Conservation (phyloP, 53 echinoderm and acorn worm species). For the Mesocentrotus franciscanus region DNA sequence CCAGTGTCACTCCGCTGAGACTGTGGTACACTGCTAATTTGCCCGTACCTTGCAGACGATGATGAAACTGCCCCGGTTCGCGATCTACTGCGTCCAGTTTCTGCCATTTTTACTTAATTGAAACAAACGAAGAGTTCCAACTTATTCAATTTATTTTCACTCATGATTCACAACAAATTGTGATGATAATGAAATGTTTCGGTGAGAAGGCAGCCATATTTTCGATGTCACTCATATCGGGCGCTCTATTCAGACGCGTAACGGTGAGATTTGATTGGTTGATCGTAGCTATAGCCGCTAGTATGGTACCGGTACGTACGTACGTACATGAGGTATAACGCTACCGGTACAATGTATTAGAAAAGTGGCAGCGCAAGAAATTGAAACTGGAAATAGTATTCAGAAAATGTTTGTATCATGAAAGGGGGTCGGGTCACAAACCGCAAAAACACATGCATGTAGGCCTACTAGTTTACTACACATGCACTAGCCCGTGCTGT, state of each 20-base stretch:
- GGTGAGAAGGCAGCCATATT: not conserved
- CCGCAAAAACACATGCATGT: no score
- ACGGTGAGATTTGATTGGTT: conserved; percentile 62
- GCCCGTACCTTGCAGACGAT: conserved; percentile 46
- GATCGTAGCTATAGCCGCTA: not conserved
- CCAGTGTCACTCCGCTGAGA: conserved; percentile 45
- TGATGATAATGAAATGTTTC: not conserved
- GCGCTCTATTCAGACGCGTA: conserved; percentile 60
- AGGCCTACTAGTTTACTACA: no score
- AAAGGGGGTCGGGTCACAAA: no score
- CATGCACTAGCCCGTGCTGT: no score
- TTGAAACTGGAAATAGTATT: no score
- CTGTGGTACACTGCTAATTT: not conserved
- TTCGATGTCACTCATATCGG: conserved; percentile 56
- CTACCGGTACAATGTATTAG: no score
- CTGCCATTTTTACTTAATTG: conserved; percentile 36
- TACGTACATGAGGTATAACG: no score
- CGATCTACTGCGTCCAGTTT: conserved; percentile 2
- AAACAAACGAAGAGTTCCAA: not conserved
- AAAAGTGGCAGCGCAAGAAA: no score
- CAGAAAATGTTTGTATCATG: no score
- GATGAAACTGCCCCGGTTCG: conserved; percentile 5
- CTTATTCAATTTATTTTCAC: not conserved
- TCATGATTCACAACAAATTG: not conserved
- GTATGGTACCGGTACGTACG: no score